A percentile compares a stretch with the other conserved stretches of the same genome.
These are phyloP conservation scores for Myodes glareolus DNA, from an alignment of 2,113 vertebrate species.

Conservation along the genomic window DNA sequence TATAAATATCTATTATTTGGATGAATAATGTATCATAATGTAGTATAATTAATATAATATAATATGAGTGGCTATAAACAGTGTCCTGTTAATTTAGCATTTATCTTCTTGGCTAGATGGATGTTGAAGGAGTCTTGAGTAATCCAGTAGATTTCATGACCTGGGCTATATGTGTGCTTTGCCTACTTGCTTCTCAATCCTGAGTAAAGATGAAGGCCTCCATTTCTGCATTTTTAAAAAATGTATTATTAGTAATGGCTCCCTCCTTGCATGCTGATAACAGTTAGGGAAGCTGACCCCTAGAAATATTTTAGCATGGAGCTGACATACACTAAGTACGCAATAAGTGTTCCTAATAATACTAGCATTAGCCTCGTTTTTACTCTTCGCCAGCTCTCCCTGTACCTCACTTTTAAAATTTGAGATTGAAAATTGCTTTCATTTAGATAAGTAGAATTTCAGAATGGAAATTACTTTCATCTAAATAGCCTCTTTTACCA, in stretches of 20 bases:
- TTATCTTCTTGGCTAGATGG: neutral
- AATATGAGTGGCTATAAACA: neutral
- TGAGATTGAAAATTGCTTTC: constrained; percentile 44
- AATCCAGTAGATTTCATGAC: neutral
- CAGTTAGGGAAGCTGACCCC: neutral
- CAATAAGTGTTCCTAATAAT: neutral
- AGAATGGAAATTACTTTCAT: constrained; percentile 41
- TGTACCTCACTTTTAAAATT: constrained; percentile 18
- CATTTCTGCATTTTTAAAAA: constrained; percentile 24
- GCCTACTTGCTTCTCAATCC: neutral
- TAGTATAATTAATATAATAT: neutral
- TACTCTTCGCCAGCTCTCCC: neutral
- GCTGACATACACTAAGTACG: constrained; percentile 8
- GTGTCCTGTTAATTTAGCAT: neutral
- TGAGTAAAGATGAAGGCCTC: neutral
- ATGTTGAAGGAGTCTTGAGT: constrained; percentile 7
- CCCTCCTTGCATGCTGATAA: neutral
- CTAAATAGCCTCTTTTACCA: neutral
- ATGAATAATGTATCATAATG: neutral
- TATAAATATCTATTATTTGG: neutral
- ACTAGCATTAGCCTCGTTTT: neutral
- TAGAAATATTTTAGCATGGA: constrained; percentile 28
- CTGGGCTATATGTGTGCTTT: neutral
- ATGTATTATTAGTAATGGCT: neutral
- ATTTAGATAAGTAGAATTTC: constrained; percentile 33